phyloP scores from a whole-genome alignment of 2,113 vertebrate species.

The Nothobranchius furzeri region DNA sequence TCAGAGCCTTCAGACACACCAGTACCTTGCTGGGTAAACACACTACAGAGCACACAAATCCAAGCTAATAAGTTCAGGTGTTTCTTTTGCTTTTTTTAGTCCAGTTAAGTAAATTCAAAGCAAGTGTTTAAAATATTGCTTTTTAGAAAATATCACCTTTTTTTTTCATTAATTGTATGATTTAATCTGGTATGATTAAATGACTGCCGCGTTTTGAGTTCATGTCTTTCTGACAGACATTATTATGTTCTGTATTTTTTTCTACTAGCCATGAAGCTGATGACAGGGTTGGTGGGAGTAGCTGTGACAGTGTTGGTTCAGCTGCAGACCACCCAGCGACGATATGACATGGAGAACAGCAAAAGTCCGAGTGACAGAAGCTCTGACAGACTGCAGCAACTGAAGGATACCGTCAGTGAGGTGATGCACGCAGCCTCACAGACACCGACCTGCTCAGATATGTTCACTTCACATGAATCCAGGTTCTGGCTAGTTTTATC shows the following conservation, averaged over 20 bases:
- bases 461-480: no score
- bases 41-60: background rate
- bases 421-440: constrained; percentile 38
- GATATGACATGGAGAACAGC: constrained; percentile 66
- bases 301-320: constrained; percentile 64
- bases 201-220: no score
- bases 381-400: constrained; percentile 68
- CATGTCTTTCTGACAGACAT: background rate
- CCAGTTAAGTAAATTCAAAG: no score
- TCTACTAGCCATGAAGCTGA: constrained; percentile 77
- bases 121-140: no score
- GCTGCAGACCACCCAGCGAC: constrained; percentile 69
- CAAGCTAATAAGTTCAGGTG: background rate
- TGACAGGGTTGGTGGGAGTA: constrained; percentile 77
- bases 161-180: no score
- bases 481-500: no score
- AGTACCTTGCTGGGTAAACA: constrained; percentile 87
- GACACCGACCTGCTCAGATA: background rate
- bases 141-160: no score
- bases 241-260: constrained; percentile 5
- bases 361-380: constrained; percentile 56
- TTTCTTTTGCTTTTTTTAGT: background rate
- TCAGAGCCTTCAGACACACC: constrained; percentile 91
- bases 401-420: constrained; percentile 65
- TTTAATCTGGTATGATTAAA: no score